Evolutionary conservation across 2,113 vertebrate species (phyloP), one percentile per base, ranked within the genome.

Genomic region (Megalops atlanticus): DNA sequence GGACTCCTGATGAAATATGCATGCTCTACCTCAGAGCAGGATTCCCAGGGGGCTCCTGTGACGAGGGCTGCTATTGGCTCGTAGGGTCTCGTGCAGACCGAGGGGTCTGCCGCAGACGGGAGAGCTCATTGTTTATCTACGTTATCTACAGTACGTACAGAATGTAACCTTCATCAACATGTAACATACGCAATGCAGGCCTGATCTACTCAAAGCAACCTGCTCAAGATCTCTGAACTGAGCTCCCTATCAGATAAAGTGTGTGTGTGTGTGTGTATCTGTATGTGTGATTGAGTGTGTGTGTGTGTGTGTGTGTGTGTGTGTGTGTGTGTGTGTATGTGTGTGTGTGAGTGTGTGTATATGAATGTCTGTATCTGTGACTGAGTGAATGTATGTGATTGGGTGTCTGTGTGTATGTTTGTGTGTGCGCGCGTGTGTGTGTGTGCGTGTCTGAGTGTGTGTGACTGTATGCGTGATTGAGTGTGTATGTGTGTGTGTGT

Each of bases 1-100:
- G 49, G 88, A 88, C 89, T 85, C 74, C 74, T 80, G 71, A 81
- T 92, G 81, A 92, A 92, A 92, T 89, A 92, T 92, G 88, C 75
- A 91, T 89, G 85, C 54, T 38, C 45, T 83, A 80, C 85, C 87
- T 86, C 12, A 82, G 83, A 87, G 86, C 81, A 35, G 52, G 1
- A 33, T 79, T 77, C 86, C 79, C 86, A 79, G 74, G 82, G 83
- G 87, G 85, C 81, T 80, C 41, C 52, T 72, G 77, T 76, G 39
- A 73, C 77, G 84, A 82, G 77, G 80, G 82, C 82, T 84, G 85
- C 77, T 77, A n/a, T 82, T 47, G 75, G 82, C 82, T 83, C 52
- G n/a, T 24, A n/a, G 52, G 52, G 52, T 18, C 52, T 21, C 14
- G 4, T n/a, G 21, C 52, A 58, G 2, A 58, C 52, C n/a, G 52